Percentiles rank a stretch among this genome's conserved stretches.
Evolutionary conservation across 1,140 invertebrate genomes (phyloP).

Genomic region (Drosophila quadrilineata): DNA sequence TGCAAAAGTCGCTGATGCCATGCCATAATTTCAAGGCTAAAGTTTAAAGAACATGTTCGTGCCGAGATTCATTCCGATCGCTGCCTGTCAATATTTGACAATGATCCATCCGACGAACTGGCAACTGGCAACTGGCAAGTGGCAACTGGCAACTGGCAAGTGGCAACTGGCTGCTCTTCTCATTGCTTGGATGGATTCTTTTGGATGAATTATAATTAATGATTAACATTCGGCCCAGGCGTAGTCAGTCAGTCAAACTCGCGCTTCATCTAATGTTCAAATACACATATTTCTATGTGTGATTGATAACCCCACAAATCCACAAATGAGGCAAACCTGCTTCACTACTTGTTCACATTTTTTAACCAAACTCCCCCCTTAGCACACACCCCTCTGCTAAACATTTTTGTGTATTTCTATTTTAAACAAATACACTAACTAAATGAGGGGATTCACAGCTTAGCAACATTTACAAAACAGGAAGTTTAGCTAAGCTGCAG

Average conservation of each 20-base stretch:
- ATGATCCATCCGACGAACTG: slow-evolving; percentile 55
- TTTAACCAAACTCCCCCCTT: too few species aligned
- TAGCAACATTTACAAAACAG: too few species aligned
- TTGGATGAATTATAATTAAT: slow-evolving; percentile 80
- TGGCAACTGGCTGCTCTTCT: slow-evolving; percentile 46
- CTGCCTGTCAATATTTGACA: slow-evolving; percentile 70
- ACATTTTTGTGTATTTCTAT: slow-evolving; percentile 18
- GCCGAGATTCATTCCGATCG: slow-evolving; percentile 17
- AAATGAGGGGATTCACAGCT: too few species aligned
- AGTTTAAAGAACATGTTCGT: slow-evolving; percentile 72
- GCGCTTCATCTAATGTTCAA: slow-evolving; percentile 68
- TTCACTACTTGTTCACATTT: slow-evolving; percentile 43
- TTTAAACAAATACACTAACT: too few species aligned
- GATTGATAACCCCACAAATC: slow-evolving; percentile 79
- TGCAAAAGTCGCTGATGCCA: slow-evolving; percentile 35
- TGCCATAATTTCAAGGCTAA: slow-evolving; percentile 65
- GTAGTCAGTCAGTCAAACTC: slow-evolving; percentile 77
- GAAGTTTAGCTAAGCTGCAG: too few species aligned
- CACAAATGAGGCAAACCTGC: slow-evolving; percentile 72
- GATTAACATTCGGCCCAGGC: slow-evolving; percentile 77
- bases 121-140: too few species aligned
- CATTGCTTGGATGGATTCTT: slow-evolving; percentile 47
- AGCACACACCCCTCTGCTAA: too few species aligned
- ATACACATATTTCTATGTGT: slow-evolving; percentile 70
- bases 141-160: too few species aligned